These are phyloP conservation scores for Semicossyphus pulcher DNA, from an alignment of 2,113 vertebrate species.

Conservation along the genomic window DNA sequence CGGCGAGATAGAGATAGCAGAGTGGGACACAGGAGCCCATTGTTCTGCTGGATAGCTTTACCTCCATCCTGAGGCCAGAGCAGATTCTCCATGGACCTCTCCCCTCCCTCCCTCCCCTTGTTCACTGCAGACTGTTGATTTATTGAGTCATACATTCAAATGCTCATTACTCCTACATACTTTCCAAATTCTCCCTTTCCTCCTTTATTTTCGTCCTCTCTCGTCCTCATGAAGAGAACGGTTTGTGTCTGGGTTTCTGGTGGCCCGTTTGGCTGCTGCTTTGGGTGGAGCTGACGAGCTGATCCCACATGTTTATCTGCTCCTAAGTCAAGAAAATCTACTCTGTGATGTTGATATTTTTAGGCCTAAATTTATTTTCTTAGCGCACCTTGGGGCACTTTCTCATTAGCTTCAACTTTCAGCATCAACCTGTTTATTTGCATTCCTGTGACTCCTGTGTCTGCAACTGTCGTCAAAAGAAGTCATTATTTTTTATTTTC, in stretches of 20 bases:
- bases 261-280: not conserved
- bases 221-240: slow-evolving; percentile 13
- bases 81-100: slow-evolving; percentile 71
- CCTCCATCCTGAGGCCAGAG: slow-evolving; percentile 79
- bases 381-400: not conserved
- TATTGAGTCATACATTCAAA: slow-evolving; percentile 86
- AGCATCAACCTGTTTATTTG: not conserved
- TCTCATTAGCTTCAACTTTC: not conserved
- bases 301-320: not conserved
- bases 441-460: not conserved
- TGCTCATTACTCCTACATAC: slow-evolving; percentile 81
- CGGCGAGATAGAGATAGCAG: slow-evolving; percentile 70
- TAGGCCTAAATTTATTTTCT: not conserved
- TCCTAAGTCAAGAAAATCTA: not conserved
- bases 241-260: slow-evolving; percentile 1
- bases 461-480: slow-evolving; percentile 6
- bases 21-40: slow-evolving; percentile 91
- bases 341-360: not conserved
- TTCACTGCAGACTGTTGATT: slow-evolving; percentile 79
- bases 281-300: too few relatives aligned
- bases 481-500: slow-evolving; percentile 8
- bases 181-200: slow-evolving; percentile 60
- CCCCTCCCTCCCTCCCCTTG: slow-evolving; percentile 66
- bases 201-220: slow-evolving; percentile 5
- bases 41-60: slow-evolving; percentile 88